Evolutionary conservation across 2,888 invertebrate species (phyloP).

Genomic region (Nasonia oneida): DNA sequence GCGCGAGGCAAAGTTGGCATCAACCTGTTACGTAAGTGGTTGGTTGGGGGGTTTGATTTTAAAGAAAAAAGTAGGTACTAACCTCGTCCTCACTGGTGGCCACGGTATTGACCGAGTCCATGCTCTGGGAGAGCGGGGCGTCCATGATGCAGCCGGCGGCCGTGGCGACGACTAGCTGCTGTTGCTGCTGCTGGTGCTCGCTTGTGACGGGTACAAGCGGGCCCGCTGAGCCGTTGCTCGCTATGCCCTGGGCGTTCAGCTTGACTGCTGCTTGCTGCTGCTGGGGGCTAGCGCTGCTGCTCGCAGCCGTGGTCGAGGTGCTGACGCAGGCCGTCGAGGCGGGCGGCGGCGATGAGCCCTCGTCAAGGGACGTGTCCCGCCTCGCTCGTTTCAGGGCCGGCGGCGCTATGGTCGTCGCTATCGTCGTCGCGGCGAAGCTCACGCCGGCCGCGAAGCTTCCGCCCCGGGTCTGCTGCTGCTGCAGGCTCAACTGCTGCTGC

Average conservation of each 20-base stretch:
- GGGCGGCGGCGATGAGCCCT: conserved; percentile 78
- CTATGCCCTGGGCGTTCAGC: conserved; percentile 22
- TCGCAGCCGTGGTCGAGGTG: conserved; percentile 24
- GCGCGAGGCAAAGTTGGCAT: conserved; percentile 14
- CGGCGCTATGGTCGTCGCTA: conserved; percentile 78
- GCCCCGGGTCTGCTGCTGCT: conserved; percentile 46
- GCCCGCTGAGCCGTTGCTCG: conserved; percentile 14
- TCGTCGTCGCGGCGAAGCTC: conserved; percentile 58
- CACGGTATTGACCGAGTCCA: conserved; percentile 96
- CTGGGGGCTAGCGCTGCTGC: conserved; percentile 37
- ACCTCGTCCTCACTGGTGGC: conserved; percentile 98
- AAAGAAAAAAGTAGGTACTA: conserved; percentile 73
- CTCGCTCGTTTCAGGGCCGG: conserved; percentile 79
- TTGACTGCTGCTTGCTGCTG: conserved; percentile 73
- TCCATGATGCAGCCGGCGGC: conserved; percentile 79
- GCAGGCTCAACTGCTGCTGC: conserved; percentile 24
- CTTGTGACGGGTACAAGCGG: neutral
- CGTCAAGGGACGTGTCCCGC: conserved; percentile 72
- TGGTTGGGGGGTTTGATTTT: too few relatives aligned
- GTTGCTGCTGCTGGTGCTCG: conserved; percentile 50
- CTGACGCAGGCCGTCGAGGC: conserved; percentile 66
- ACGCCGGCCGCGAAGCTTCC: conserved; percentile 59
- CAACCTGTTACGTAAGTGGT: too few relatives aligned
- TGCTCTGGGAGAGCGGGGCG: conserved; percentile 95
- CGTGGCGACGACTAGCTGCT: conserved; percentile 26